Conservation (phyloP, 2,888 invertebrate species). For the Boloria euphrosyne region DNA sequence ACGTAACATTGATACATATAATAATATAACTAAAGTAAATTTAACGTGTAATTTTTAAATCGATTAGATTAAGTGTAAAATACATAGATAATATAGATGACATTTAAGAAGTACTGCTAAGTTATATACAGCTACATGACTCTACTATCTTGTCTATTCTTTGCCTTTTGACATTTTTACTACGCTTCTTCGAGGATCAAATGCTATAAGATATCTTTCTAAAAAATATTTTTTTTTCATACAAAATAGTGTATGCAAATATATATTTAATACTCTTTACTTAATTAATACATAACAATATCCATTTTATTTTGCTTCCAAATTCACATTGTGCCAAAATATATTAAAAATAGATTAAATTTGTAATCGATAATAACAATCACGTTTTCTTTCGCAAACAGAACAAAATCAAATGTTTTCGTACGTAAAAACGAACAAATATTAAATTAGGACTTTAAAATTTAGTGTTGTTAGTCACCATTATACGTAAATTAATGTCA, state of each 20-base stretch:
- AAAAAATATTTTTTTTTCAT: neutral
- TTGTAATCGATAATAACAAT: conserved; percentile 24
- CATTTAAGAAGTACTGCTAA: conserved; percentile 66
- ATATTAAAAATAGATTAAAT: conserved; percentile 50
- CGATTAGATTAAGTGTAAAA: conserved; percentile 79
- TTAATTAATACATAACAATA: conserved; percentile 9
- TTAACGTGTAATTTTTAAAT: conserved; percentile 80
- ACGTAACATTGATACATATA: conserved; percentile 82
- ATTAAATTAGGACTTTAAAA: conserved; percentile 63
- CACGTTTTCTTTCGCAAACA: conserved; percentile 15
- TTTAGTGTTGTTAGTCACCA: conserved; percentile 84
- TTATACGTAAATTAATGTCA: conserved; percentile 95
- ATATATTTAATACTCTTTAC: conserved; percentile 1
- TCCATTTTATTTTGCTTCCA: conserved; percentile 53
- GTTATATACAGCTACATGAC: conserved; percentile 22
- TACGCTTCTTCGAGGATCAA: conserved; percentile 22
- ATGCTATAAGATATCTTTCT: conserved; percentile 32
- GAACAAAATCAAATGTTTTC: conserved; percentile 40
- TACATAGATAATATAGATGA: conserved; percentile 71
- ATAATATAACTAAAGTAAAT: conserved; percentile 81
- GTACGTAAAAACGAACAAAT: conserved; percentile 73
- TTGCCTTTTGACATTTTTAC: conserved; percentile 18
- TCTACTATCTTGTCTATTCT: conserved; percentile 15
- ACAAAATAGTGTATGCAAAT: neutral
- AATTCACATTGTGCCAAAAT: conserved; percentile 78